Evolutionary conservation across 2,888 invertebrate species (phyloP), one percentile per base, ranked within the genome.

Genomic region (Ophioninae sp.): DNA sequence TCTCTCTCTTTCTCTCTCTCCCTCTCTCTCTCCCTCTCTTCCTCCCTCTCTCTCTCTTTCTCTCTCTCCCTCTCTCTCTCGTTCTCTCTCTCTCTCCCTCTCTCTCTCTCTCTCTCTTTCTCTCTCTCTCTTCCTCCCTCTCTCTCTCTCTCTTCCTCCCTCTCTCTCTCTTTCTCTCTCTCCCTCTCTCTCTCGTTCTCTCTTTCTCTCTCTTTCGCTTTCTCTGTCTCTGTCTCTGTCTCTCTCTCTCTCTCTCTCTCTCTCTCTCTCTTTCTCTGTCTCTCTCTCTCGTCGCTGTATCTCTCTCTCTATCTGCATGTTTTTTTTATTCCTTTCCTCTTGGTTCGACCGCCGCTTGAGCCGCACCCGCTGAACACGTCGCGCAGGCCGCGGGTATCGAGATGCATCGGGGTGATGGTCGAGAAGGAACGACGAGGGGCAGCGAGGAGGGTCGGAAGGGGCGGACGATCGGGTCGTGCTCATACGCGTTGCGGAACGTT

Each of bases 161-260:
- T 17, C 23, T 64, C 61, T 73, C 65, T 57, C 64, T 41, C 62
- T 62, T 65, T 57, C 50, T 61, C 73, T 62, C 62, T 44, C 67
- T 30, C 59, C 57, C 50, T 69, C 37, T 69, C 70, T 68, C n/a
- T 68, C 10, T 57, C 74, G 62, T 30, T 50, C 64, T 73, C 68
- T 70, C 64, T 57, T 65, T 44, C 64, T 83, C 73, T 59, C 56
- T 23, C 79, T 81, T 70, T 74, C 81, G 83, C 81, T 74, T 84
- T 82, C 73, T 76, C 86, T 86, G 85, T 85, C 85, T 76, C 73
- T 88, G 86, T 90, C 89, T 89, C 90, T 89, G 89, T 91, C 91
- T 89, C 90, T 89, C 89, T 86, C 85, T 77, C 77, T 86, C 84
- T 82, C 85, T 86, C 86, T 87, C 89, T 88, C 88, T 89, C 86